Evolutionary conservation across 2,113 vertebrate species (phyloP).

Genomic region (Neodon shergylaensis): DNA sequence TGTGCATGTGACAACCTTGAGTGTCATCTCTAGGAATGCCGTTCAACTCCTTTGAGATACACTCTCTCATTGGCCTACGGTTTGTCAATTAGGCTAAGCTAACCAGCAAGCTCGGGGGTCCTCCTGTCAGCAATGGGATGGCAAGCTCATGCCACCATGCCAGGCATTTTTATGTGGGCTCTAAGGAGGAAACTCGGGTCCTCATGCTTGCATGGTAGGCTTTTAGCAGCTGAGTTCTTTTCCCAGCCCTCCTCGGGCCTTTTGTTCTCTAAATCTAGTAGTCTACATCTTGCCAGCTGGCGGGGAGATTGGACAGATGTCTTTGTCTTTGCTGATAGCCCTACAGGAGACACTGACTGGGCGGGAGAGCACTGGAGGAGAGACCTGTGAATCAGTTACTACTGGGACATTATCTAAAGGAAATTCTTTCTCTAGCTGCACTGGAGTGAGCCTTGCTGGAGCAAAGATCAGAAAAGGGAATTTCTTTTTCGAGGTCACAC

Average conservation of each 20-base stretch:
- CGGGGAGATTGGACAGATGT: neutral
- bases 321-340: neutral
- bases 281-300: slow-evolving; percentile 2
- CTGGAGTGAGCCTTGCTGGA: slow-evolving; percentile 9
- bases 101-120: neutral
- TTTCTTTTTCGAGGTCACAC: slow-evolving; percentile 48
- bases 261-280: neutral
- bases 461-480: slow-evolving; percentile 25
- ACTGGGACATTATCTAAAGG: neutral
- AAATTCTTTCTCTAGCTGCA: slow-evolving; percentile 30
- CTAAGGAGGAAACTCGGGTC: neutral
- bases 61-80: neutral
- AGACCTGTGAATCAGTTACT: neutral
- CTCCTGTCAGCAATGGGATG: neutral
- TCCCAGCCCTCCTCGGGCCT: neutral
- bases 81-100: neutral
- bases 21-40: neutral
- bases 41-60: neutral
- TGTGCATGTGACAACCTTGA: neutral
- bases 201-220: neutral
- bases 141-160: neutral
- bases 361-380: no score
- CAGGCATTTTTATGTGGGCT: neutral
- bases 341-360: neutral
- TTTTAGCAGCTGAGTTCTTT: neutral